Conservation (phyloP, 2,888 invertebrate genomes). For the Polyommatus iphigenia region DNA sequence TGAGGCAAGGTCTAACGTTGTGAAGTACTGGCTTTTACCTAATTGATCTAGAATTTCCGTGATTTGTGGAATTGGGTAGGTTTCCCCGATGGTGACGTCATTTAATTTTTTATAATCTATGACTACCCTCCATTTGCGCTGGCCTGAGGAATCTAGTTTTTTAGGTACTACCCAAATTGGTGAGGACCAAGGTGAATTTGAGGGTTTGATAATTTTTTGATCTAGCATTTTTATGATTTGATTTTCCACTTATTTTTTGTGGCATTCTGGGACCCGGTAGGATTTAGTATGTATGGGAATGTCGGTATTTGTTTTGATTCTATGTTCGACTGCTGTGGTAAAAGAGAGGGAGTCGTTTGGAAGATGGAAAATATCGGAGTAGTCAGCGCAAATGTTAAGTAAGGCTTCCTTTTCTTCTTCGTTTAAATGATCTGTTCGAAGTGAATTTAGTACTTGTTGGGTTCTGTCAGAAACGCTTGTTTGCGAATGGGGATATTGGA, state of each 20-base stretch:
- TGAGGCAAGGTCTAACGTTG: background rate
- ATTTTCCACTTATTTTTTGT: no score
- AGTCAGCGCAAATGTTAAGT: background rate
- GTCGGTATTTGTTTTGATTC: no score
- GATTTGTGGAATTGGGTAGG: background rate
- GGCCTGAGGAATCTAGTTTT: no score
- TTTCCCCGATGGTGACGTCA: background rate
- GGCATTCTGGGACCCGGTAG: no score
- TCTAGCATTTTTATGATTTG: no score
- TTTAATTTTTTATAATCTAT: no score
- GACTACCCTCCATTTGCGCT: no score
- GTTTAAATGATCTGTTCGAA: background rate
- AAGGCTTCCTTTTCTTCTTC: background rate
- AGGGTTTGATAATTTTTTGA: no score
- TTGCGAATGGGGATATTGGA: background rate
- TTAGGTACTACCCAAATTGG: no score
- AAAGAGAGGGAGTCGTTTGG: background rate
- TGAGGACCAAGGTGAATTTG: no score
- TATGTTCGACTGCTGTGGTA: no score
- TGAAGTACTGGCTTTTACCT: background rate
- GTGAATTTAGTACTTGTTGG: background rate
- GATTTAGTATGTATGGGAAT: no score
- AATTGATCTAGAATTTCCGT: constrained; percentile 1
- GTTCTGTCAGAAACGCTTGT: background rate
- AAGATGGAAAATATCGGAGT: constrained; percentile 12